Conservation (phyloP, 2,797 vertebrate genomes). For the Takifugu ocellatus region DNA sequence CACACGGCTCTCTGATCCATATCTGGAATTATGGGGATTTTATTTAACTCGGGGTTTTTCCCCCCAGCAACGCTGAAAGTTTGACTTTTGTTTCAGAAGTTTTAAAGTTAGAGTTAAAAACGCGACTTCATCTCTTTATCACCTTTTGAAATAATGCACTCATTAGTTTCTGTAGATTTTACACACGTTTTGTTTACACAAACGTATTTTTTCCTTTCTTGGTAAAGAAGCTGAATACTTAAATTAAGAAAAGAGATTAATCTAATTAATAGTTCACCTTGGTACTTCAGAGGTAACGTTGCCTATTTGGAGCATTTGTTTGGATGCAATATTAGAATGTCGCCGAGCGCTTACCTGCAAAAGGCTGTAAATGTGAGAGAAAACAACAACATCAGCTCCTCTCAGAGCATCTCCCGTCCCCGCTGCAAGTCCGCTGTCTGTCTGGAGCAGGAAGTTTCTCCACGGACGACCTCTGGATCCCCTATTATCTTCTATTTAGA, state of each 20-base stretch:
- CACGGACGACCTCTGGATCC: constrained; percentile 23
- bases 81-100: background rate
- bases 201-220: too few relatives aligned
- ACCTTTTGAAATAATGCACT: background rate
- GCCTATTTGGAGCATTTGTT: too few relatives aligned
- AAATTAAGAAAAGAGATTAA: too few relatives aligned
- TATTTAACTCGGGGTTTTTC: constrained; percentile 7
- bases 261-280: too few relatives aligned
- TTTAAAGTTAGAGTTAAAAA: background rate
- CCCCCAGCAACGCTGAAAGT: constrained; percentile 3
- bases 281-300: too few relatives aligned
- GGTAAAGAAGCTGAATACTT: too few relatives aligned
- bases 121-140: background rate
- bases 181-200: too few relatives aligned
- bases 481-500: constrained; percentile 43
- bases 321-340: too few relatives aligned
- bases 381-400: background rate
- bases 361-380: background rate
- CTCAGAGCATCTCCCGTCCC: constrained; percentile 47
- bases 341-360: constrained; percentile 22
- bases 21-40: constrained; percentile 57
- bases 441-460: constrained; percentile 36
- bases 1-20: constrained; percentile 80
- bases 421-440: constrained; percentile 17
- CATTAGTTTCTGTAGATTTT: too few relatives aligned